Percentiles rank a stretch among this genome's conserved stretches.
phyloP scores from a whole-genome alignment of 2,113 vertebrate genomes.

The Ciconia boyciana region DNA sequence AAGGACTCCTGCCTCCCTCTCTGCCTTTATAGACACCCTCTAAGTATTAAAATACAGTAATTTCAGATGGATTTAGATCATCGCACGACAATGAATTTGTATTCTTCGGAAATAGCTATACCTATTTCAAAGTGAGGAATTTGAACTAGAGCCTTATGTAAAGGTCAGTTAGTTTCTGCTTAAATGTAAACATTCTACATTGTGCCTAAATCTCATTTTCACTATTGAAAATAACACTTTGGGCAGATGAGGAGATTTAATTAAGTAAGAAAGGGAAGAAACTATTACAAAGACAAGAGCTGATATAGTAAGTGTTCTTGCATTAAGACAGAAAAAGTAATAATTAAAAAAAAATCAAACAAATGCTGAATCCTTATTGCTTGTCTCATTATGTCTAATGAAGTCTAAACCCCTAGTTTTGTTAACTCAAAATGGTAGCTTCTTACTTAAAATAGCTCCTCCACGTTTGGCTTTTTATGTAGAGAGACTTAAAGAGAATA shows the following conservation, averaged over 20 bases:
- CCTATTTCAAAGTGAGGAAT: not conserved
- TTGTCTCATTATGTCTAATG: not conserved
- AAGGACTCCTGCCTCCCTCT: conserved; percentile 30
- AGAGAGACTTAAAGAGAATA: not conserved
- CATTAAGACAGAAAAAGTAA: not conserved
- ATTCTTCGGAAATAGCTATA: not conserved
- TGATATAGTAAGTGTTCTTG: not conserved
- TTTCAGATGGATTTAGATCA: conserved; percentile 39
- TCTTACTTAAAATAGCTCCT: not conserved
- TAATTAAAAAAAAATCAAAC: not conserved
- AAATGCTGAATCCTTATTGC: not conserved
- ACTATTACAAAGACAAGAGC: not conserved
- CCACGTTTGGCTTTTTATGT: rapidly evolving
- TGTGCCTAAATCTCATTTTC: not conserved
- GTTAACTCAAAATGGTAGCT: not conserved
- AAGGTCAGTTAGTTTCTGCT: conserved; percentile 37
- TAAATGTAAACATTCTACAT: conserved; percentile 28
- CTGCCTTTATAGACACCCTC: not conserved
- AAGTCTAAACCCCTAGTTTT: not conserved
- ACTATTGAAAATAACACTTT: not conserved
- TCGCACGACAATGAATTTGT: not conserved
- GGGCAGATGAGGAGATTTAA: not conserved
- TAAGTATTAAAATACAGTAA: conserved; percentile 40
- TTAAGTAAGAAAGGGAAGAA: not conserved
- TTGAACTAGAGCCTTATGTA: not conserved